Evolutionary conservation across 2,888 invertebrate genomes (phyloP), one percentile per base, ranked within the genome.

Genomic region (Patella pellucida): DNA sequence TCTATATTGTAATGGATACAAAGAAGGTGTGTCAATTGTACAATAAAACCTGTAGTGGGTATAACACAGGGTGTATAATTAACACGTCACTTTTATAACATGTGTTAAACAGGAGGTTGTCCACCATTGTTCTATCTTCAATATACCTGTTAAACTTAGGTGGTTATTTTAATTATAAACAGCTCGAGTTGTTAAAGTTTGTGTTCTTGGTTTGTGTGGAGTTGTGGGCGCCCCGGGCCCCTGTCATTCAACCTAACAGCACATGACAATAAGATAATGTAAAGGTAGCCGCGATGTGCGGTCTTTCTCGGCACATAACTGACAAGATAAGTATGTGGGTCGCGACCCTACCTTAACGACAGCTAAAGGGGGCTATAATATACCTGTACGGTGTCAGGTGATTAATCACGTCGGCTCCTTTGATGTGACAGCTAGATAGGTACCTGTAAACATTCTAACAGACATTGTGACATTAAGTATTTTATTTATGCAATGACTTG

Each of bases 361-460:
- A 62, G 19, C 62, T 62, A 62, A 62, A 62, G 23, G 23, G 62
- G 62, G 62, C 23, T 62, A 62, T 62, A 15, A 62, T 62, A 62
- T 62, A 19, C 23, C 62, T 62, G 19, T 62, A 11, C 62, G 7
- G 62, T 62, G 62, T 62, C 62, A 62, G 9, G 62, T 12, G 19
- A 62, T 62, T 23, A 62, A 62, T 62, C 62, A 62, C 62, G 12
- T 11, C 62, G 62, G 62, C 23, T 62, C 11, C 62, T 62, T 62
- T 62, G 62, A 62, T 62, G 62, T 62, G 62, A 62, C 62, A 62
- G 62, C 19, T 62, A 62, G 62, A 62, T 62, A 62, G 62, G 62
- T 62, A 14, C 62, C 14, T 62, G 62, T 62, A 62, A 62, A 62
- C 62, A 62, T 62, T 62, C 23, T 23, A 19, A 62, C 62, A 62